These are phyloP conservation scores for Lanius ludovicianus DNA, from an alignment of 2,113 vertebrate species.

Conservation along the genomic window DNA sequence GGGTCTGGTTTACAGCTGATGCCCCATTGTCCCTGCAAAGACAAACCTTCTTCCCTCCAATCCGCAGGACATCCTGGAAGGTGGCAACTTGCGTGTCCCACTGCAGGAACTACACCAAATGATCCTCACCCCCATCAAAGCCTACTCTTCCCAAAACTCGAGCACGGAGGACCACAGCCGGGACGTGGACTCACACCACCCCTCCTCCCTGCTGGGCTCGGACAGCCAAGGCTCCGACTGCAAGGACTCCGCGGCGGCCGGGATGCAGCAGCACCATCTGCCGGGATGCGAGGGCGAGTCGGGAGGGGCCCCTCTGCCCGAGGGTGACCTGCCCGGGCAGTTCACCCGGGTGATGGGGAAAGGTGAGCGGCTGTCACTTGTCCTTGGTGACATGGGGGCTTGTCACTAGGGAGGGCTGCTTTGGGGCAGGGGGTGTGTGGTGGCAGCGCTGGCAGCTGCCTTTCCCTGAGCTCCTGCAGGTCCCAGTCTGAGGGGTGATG, in stretches of 20 bases:
- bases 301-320: constrained; percentile 77
- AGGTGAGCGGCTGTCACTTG: constrained; percentile 72
- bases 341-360: constrained; percentile 99
- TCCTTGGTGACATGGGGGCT: accelerated
- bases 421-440: accelerated
- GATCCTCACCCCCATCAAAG: constrained; percentile 96
- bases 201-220: constrained; percentile 76
- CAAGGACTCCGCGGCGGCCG: constrained; percentile 69
- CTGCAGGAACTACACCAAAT: constrained; percentile 98
- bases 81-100: constrained; percentile 87
- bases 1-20: accelerated
- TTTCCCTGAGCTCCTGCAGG: neutral
- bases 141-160: constrained; percentile 73
- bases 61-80: constrained; percentile 91
- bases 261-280: constrained; percentile 81
- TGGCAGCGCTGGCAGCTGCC: neutral
- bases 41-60: neutral
- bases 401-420: accelerated
- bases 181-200: constrained; percentile 73
- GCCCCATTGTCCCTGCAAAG: neutral
- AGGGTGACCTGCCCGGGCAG: constrained; percentile 93
- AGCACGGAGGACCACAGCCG: constrained; percentile 65
- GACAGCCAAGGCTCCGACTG: constrained; percentile 78
- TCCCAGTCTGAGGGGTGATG: accelerated
- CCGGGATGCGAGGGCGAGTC: constrained; percentile 87